Evolutionary conservation across 2,888 invertebrate species (phyloP).

Genomic region (Catotricha subobsoleta): DNA sequence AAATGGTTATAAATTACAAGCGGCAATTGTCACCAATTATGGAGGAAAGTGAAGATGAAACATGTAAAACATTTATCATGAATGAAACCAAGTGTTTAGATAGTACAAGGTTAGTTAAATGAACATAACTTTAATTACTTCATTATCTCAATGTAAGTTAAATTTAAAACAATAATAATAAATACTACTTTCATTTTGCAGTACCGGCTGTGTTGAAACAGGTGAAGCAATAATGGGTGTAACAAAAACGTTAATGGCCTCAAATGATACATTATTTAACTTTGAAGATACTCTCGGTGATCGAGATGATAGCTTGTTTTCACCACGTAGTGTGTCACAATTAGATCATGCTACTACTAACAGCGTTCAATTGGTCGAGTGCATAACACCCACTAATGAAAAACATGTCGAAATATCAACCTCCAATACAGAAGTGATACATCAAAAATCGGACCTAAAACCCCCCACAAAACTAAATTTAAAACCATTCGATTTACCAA

Average conservation of each 20-base stretch:
- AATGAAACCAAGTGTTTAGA: conserved; percentile 15
- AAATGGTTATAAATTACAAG: conserved; percentile 15
- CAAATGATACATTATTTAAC: conserved; percentile 16
- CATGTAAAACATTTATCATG: conserved; percentile 15
- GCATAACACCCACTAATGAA: conserved; percentile 6
- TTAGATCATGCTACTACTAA: background rate
- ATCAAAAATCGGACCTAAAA: background rate
- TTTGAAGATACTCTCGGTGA: conserved; percentile 16
- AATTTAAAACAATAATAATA: background rate
- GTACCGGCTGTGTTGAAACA: conserved; percentile 15
- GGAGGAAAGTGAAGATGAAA: conserved; percentile 17
- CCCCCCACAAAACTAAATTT: background rate
- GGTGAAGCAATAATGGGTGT: conserved; percentile 15
- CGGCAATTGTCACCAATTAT: conserved; percentile 15
- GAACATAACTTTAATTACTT: background rate
- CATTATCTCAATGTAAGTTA: background rate
- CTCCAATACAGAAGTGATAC: background rate
- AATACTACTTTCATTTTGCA: conserved; percentile 1
- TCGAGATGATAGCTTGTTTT: conserved; percentile 13
- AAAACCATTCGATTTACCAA: background rate
- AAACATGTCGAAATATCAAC: background rate
- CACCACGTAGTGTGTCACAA: conserved; percentile 11
- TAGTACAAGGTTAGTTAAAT: conserved; percentile 14
- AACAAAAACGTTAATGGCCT: conserved; percentile 15
- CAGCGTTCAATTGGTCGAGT: background rate